Conservation (phyloP, 2,797 vertebrate genomes). For the Spinus olivaceus region DNA sequence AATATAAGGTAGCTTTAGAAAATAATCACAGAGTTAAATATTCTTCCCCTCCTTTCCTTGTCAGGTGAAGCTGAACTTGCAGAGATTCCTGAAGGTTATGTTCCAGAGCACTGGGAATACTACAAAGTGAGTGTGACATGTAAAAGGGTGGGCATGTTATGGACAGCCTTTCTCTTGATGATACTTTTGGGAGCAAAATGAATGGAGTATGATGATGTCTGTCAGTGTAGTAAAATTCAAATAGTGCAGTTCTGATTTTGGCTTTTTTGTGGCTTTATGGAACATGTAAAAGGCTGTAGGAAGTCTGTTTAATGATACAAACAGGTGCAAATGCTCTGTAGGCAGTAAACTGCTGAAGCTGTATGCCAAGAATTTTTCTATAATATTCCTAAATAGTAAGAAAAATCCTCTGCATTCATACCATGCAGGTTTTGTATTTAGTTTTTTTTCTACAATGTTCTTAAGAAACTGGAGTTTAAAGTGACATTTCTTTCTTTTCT, state of each 20-base stretch:
- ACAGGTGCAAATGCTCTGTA: background rate
- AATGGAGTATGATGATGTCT: background rate
- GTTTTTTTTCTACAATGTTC: background rate
- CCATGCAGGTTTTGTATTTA: background rate
- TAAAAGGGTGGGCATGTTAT: background rate
- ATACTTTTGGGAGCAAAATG: background rate
- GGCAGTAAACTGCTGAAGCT: background rate
- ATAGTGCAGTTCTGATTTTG: background rate
- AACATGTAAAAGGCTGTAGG: background rate
- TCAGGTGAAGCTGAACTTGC: slow-evolving; percentile 89
- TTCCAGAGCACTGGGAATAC: slow-evolving; percentile 93
- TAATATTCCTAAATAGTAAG: background rate
- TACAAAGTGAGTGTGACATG: slow-evolving; percentile 65
- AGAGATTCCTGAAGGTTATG: slow-evolving; percentile 89
- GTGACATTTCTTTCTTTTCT: background rate
- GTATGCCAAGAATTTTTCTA: background rate
- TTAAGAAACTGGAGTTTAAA: background rate
- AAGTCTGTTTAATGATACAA: background rate
- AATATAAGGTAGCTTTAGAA: background rate
- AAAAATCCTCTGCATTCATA: background rate
- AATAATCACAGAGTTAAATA: background rate
- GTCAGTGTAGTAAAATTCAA: background rate
- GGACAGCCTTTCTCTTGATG: background rate
- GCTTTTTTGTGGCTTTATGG: background rate
- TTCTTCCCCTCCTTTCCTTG: background rate